Percentiles rank a stretch among this genome's conserved stretches.
Conservation (phyloP, 2,113 vertebrate species). For the Pterocles orientalis region DNA sequence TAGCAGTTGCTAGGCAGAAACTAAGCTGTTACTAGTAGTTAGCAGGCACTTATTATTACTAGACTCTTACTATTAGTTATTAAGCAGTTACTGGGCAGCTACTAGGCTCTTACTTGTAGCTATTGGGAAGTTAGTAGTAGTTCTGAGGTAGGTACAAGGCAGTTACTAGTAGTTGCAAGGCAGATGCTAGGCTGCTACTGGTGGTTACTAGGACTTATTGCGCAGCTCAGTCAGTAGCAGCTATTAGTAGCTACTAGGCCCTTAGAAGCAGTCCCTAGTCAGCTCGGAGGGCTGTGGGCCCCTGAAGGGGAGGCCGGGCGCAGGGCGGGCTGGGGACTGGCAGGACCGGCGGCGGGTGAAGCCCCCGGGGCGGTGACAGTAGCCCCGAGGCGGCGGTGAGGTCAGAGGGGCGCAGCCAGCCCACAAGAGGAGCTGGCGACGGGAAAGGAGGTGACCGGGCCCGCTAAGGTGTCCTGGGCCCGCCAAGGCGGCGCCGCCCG, state of each 20-base stretch:
- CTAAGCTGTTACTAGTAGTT: neutral
- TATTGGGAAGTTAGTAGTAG: neutral
- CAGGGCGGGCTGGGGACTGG: too few species aligned
- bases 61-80: neutral
- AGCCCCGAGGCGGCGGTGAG: neutral
- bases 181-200: neutral
- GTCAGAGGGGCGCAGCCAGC: neutral
- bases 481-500: neutral
- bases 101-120: neutral
- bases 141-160: neutral
- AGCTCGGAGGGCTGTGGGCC: rapidly evolving
- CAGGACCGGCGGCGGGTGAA: neutral
- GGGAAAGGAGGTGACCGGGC: rapidly evolving
- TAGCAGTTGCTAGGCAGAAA: neutral
- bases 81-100: neutral
- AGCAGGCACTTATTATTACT: neutral
- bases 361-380: neutral
- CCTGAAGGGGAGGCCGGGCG: neutral
- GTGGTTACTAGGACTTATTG: too few species aligned
- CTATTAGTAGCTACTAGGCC: neutral
- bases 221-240: too few species aligned
- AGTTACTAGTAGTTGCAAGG: neutral
- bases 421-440: neutral
- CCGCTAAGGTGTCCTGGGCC: neutral
- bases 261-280: neutral